Conservation (phyloP, 2,888 invertebrate genomes). For the Epinotia demarniana region DNA sequence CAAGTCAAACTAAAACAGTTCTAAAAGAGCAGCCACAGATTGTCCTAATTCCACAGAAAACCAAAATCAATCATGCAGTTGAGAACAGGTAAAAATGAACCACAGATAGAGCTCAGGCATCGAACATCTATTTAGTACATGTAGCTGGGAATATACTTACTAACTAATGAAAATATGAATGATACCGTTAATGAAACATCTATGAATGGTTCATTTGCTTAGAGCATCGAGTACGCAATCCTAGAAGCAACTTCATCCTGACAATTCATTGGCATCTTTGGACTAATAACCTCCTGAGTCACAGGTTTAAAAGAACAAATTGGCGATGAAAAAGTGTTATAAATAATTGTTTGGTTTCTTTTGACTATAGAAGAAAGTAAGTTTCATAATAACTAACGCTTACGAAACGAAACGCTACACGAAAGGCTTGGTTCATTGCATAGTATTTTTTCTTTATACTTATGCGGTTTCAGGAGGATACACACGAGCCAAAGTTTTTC, state of each 20-base stretch:
- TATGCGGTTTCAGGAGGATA: no score
- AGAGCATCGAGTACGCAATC: slow-evolving; percentile 16
- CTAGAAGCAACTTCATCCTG: slow-evolving; percentile 16
- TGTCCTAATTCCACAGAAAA: slow-evolving; percentile 63
- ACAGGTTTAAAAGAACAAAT: no score
- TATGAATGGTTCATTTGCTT: slow-evolving; percentile 29
- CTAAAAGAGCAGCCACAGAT: slow-evolving; percentile 72
- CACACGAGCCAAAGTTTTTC: no score
- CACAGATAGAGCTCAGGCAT: slow-evolving; percentile 54
- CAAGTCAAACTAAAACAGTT: slow-evolving; percentile 56
- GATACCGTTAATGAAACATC: slow-evolving; percentile 11
- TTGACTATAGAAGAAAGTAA: no score
- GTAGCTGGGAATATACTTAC: slow-evolving; percentile 6
- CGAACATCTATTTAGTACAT: slow-evolving; percentile 8
- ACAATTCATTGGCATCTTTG: not conserved
- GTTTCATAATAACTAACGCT: no score
- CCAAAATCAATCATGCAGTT: slow-evolving; percentile 71
- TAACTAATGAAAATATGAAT: slow-evolving; percentile 19
- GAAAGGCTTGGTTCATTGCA: no score
- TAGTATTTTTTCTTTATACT: no score
- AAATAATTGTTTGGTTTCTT: no score
- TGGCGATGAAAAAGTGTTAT: no score
- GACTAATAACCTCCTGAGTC: not conserved
- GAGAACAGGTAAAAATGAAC: slow-evolving; percentile 60
- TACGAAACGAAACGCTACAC: no score